Conservation (phyloP, 2,888 invertebrate species). For the Monoplex corrugatus region DNA sequence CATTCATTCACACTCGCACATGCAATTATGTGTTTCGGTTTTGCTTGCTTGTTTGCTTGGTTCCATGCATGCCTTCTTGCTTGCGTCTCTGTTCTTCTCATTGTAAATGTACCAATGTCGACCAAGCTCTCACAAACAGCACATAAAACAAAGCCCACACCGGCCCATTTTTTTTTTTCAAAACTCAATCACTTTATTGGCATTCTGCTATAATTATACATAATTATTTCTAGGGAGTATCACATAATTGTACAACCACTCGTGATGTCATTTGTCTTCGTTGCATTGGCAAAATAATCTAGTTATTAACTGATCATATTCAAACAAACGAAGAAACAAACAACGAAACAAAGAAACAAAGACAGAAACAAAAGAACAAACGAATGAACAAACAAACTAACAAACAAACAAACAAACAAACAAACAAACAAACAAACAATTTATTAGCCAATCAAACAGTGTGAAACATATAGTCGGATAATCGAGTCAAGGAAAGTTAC, state of each 20-base stretch:
- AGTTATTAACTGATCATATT: background rate
- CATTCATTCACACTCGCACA: background rate
- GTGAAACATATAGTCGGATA: too few relatives aligned
- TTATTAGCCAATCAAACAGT: too few relatives aligned
- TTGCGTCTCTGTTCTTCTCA: too few relatives aligned
- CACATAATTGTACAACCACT: background rate
- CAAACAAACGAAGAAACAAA: background rate
- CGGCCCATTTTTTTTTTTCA: too few relatives aligned
- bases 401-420: background rate
- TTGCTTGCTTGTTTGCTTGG: too few relatives aligned
- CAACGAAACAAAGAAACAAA: background rate
- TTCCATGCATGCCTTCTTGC: too few relatives aligned
- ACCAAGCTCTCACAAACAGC: background rate
- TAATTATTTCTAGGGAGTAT: background rate
- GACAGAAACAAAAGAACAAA: too few relatives aligned
- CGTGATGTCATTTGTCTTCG: conserved; percentile 14
- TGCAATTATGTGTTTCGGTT: too few relatives aligned
- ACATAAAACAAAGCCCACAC: background rate
- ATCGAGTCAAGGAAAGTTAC: too few relatives aligned
- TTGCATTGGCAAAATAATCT: background rate
- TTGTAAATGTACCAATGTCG: too few relatives aligned
- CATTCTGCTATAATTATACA: background rate
- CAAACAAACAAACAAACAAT: background rate
- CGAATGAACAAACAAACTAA: background rate
- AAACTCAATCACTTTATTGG: conserved; percentile 1